phyloP scores from a whole-genome alignment of 2,113 vertebrate genomes.

The Calyptomena viridis region DNA sequence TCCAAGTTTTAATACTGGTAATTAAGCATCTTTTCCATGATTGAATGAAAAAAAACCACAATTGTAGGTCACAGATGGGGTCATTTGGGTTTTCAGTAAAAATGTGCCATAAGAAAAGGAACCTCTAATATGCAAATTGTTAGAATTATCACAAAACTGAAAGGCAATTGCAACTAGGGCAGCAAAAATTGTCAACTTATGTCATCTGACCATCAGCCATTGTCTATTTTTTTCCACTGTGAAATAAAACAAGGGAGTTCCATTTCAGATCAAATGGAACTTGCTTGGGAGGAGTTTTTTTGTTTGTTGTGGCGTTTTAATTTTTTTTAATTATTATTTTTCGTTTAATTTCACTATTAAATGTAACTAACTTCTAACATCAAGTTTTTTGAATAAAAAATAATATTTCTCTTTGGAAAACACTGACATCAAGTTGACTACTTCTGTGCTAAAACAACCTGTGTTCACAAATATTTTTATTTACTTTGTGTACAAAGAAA shows the following conservation, averaged over 20 bases:
- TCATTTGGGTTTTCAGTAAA: background rate
- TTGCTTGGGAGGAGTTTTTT: background rate
- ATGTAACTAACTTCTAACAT: background rate
- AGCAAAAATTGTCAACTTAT: background rate
- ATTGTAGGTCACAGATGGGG: background rate
- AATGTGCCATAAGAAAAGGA: background rate
- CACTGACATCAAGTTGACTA: background rate
- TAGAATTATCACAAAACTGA: background rate
- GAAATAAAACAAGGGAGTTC: background rate
- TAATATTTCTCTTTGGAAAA: background rate
- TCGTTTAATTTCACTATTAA: background rate
- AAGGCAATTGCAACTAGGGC: background rate
- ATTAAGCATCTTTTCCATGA: background rate
- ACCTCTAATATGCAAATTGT: background rate
- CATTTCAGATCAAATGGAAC: background rate
- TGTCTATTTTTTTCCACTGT: background rate
- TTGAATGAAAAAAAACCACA: background rate
- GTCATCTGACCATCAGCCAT: background rate
- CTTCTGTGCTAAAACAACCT: background rate
- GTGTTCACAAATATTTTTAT: background rate
- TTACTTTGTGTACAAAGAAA: background rate
- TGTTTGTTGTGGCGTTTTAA: background rate
- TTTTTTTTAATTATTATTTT: background rate
- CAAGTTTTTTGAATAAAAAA: background rate
- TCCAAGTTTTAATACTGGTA: background rate